These are phyloP conservation scores for Nilaparvata lugens DNA, from an alignment of 1,140 invertebrate genomes.

Conservation along the genomic window DNA sequence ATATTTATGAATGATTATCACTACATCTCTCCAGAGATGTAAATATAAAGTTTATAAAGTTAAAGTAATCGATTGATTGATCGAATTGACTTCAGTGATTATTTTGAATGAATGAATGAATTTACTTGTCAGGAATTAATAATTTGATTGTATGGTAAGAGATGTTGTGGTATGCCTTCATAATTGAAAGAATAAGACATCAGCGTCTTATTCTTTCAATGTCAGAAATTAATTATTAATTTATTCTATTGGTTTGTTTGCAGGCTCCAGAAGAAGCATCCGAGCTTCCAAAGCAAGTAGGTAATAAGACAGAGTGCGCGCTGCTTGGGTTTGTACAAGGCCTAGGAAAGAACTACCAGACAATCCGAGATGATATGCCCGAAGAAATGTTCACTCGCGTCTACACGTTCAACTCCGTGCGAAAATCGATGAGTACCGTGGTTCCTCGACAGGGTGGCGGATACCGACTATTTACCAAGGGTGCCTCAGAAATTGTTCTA, in stretches of 20 bases:
- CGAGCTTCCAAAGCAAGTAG: constrained; percentile 89
- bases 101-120: no score
- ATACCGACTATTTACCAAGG: constrained; percentile 93
- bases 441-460: constrained; percentile 77
- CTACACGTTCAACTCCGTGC: constrained; percentile 98
- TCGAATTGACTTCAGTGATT: no score
- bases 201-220: neutral
- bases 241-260: constrained; percentile 16
- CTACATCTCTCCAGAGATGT: no score
- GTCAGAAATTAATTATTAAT: neutral
- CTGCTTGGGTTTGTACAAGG: constrained; percentile 90
- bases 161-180: no score
- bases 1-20: no score
- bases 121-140: no score
- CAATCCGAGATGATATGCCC: constrained; percentile 77
- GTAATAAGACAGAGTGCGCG: constrained; percentile 99
- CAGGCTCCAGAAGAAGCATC: constrained; percentile 68
- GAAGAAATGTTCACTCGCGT: constrained; percentile 94
- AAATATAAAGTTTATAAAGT: no score
- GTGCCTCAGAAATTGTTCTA: constrained; percentile 97
- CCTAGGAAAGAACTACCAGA: constrained; percentile 87
- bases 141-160: no score
- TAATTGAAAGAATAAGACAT: no score
- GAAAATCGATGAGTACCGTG: constrained; percentile 99
- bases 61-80: no score